Evolutionary conservation across 2,888 invertebrate species (phyloP), one percentile per base, ranked within the genome.

Genomic region (Deladenus siricidicola): DNA sequence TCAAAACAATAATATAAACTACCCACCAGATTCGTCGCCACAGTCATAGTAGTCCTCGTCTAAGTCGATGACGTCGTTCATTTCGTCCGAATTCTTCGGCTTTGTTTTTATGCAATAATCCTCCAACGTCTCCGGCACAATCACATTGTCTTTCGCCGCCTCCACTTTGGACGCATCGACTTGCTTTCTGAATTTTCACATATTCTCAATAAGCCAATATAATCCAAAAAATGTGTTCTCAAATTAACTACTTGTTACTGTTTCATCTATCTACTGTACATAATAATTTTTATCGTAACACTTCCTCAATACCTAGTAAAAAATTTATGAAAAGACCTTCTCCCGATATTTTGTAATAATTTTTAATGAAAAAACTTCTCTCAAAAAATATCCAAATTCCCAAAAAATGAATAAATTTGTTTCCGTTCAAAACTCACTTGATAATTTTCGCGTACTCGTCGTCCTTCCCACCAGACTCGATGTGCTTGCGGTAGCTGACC

Each of bases 161-260:
- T 96, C 94, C 54, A 87, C 86, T 79, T 91, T 88, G 34, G 94
- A 93, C 24, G 89, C 89, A 80, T 89, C 87, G 19, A 96, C 96
- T 85, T 98, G 96, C 83, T 92, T 94, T 79, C 94, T 94, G 80
- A 96, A 96, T 81, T n/a, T n/a, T n/a, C n/a, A n/a, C n/a, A n/a
- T 98, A 96, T 84, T 98, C 96, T n/a, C n/a, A n/a, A n/a, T n/a
- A n/a, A n/a, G n/a, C n/a, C n/a, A n/a, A n/a, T n/a, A n/a, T n/a
- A n/a, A n/a, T n/a, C n/a, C n/a, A 53, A 19, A 26, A 26, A 47
- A 10, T 47, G 39, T 14, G 39, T 34, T 10, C 6, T 34, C 39
- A 10, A 10, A n/a, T 14, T 34, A 34, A 34, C 6, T 34, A 34
- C 8, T 34, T 14, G 6, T 10, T 10, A 34, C 39, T 10, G 6